Evolutionary conservation across 2,797 vertebrate genomes (phyloP).

Genomic region (Cynopterus sphinx): DNA sequence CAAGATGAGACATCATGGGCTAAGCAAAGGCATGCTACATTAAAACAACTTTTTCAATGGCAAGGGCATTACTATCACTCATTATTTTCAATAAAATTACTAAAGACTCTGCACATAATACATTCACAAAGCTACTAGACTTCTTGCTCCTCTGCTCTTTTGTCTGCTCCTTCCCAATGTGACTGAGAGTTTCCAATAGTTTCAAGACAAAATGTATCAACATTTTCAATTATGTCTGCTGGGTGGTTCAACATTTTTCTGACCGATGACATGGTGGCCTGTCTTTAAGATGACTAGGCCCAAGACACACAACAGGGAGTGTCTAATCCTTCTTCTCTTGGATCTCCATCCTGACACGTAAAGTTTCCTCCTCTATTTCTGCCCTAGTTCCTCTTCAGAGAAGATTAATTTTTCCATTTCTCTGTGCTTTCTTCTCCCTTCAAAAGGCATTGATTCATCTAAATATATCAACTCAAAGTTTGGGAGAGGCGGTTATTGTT

Average conservation of each 20-base stretch:
- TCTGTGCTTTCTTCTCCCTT: too few relatives aligned
- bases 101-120: neutral
- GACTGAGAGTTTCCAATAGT: neutral
- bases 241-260: too few relatives aligned
- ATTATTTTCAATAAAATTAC: neutral
- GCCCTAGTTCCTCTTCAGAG: neutral
- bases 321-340: fast-evolving
- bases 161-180: fast-evolving
- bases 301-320: fast-evolving
- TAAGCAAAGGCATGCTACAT: neutral
- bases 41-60: neutral
- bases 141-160: neutral
- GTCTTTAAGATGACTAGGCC: neutral
- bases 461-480: too few relatives aligned
- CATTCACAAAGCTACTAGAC: neutral
- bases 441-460: too few relatives aligned
- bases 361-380: neutral
- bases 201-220: neutral
- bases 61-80: neutral
- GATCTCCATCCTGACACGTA: neutral
- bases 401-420: neutral
- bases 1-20: neutral
- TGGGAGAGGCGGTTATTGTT: too few relatives aligned
- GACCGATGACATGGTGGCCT: neutral
- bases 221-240: neutral